Evolutionary conservation across 2,888 invertebrate genomes (phyloP).

Genomic region (Amphimallon solstitiale): DNA sequence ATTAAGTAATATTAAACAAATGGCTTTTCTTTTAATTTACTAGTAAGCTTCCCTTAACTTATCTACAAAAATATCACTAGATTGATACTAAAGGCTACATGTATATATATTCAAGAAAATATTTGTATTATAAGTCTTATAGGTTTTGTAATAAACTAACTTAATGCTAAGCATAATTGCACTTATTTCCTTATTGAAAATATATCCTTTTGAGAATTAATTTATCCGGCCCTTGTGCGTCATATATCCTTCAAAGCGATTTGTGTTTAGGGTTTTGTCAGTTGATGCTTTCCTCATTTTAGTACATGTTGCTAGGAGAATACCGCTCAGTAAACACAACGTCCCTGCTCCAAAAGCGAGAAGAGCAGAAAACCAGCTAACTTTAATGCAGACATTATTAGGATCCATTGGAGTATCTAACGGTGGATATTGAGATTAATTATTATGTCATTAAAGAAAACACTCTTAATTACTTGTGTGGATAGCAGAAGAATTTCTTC

Average conservation of each 20-base stretch:
- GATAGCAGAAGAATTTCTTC: constrained; percentile 20
- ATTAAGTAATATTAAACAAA: too few species aligned
- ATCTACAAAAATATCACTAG: constrained; percentile 31
- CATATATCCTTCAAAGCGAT: constrained; percentile 63
- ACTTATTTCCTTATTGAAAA: neutral
- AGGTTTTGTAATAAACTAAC: neutral
- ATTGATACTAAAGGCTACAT: too few species aligned
- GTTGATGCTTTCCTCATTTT: constrained; percentile 71
- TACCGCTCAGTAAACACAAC: constrained; percentile 77
- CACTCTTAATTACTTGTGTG: constrained; percentile 22
- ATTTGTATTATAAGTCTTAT: constrained; percentile 5
- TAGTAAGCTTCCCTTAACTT: constrained; percentile 16
- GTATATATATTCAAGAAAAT: too few species aligned
- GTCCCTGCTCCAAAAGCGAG: constrained; percentile 63
- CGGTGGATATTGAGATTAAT: neutral
- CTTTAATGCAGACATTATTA: constrained; percentile 61
- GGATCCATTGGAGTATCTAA: constrained; percentile 49
- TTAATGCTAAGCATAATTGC: neutral
- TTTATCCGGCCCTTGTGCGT: constrained; percentile 62
- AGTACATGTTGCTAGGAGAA: constrained; percentile 80
- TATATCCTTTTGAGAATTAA: constrained; percentile 44
- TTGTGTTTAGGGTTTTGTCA: constrained; percentile 61
- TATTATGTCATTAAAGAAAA: neutral
- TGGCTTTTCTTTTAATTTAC: too few species aligned
- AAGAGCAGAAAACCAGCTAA: constrained; percentile 67